Base-by-base conservation (phyloP, 2,888 invertebrate species). In the Drosophila fulvimacula region DNA sequence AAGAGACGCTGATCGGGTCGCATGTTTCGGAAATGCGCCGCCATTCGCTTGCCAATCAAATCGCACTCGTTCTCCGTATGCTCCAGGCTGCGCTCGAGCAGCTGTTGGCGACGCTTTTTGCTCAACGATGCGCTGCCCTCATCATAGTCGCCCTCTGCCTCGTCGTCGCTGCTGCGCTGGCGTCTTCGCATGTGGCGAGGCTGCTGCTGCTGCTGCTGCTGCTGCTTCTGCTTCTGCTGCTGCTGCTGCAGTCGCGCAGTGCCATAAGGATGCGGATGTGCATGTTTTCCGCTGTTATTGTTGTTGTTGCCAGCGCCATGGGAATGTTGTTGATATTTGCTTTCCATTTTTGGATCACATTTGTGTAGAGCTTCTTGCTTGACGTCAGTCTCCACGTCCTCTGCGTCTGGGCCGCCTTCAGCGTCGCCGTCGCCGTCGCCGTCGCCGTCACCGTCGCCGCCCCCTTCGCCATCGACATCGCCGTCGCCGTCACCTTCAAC, bases 11-110 rank as follows among this genome's bases (percentile, higher is more conserved):
- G 88, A 55, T 84, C 81, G 49, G 64, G n/a, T 5, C 71, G 72
- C 85, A 84, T 84, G 24, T 85, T 69, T 32, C 76, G 88, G 49
- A 84, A 85, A 65, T 84, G 84, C 36, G 76, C 64, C 2, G 88
- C 81, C 76, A 84, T 76, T 6, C 84, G 85, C 46, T 65, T 76
- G 19, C 85, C 84, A 60, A 88, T 82, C 32, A 81, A 58, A 38
- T 77, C 70, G 49, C 84, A 85, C 58, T 84, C 88, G 55, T 38
- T 72, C n/a, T 87, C 84, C 6, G 42, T 51, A 11, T 79, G 70
- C 49, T 75, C 76, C 13, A 11, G 32, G 36, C 11, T 56, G 27
- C 56, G 61, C 56, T 75, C 69, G 36, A 42, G 34, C 55, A 61
- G 32, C 36, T 17, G 6, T 21, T 60, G 64, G n/a, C 75, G 73